A percentile compares a stretch with the other conserved stretches of the same genome.
phyloP scores from a whole-genome alignment of 2,113 vertebrate species.

The Plecotus auritus region DNA sequence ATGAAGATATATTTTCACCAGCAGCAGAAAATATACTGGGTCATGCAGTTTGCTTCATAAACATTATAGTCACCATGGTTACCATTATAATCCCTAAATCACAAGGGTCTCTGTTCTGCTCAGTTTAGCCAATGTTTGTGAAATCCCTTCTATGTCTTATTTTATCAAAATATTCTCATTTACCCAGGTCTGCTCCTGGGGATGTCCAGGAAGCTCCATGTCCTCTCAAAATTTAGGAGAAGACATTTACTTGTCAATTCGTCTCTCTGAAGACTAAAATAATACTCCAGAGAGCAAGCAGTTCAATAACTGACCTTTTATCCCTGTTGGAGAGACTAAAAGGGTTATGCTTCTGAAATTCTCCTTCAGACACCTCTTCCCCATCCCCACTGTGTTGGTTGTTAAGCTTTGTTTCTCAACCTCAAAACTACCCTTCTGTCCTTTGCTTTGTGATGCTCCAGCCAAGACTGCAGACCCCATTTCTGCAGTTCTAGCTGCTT shows the following conservation, averaged over 20 bases:
- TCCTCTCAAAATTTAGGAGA: background rate
- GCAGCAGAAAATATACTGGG: conserved; percentile 13
- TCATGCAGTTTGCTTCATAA: conserved; percentile 27
- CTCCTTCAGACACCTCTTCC: background rate
- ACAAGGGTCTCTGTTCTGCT: background rate
- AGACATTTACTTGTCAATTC: background rate
- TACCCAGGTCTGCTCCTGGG: background rate
- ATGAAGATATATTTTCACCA: conserved; percentile 9
- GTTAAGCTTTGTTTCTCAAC: background rate
- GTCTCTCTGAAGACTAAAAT: conserved; percentile 17
- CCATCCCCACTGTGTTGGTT: background rate
- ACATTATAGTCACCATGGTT: conserved; percentile 15
- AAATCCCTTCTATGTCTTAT: background rate
- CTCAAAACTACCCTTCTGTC: background rate
- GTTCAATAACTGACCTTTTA: background rate
- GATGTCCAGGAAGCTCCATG: background rate
- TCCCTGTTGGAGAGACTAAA: conserved; percentile 28
- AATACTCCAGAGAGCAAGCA: background rate
- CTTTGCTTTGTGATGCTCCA: background rate
- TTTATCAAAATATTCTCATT: conserved; percentile 9
- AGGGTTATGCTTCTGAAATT: background rate
- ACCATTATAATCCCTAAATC: background rate
- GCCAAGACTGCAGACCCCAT: background rate
- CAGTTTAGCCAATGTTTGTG: background rate
- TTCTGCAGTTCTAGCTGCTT: background rate